phyloP scores from a whole-genome alignment of 2,888 invertebrate species.

The Drosophila paramelanica region DNA sequence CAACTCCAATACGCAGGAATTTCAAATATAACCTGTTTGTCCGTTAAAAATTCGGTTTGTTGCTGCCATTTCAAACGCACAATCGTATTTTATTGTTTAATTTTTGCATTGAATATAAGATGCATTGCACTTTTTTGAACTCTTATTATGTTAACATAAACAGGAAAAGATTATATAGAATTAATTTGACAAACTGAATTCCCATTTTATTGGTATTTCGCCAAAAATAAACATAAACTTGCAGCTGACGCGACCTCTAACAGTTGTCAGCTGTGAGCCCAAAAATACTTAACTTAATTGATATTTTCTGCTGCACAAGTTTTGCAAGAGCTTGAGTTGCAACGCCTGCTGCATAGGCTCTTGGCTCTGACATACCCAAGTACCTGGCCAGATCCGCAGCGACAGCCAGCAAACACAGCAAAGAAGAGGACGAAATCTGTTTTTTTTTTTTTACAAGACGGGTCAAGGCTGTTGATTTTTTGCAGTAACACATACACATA shows the following conservation, averaged over 20 bases:
- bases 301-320: constrained; percentile 43
- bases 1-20: too few species aligned
- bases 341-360: constrained; percentile 28
- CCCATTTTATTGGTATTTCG: not conserved
- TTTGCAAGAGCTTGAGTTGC: constrained; percentile 11
- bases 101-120: too few species aligned
- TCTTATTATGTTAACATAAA: too few species aligned
- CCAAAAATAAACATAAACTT: not conserved
- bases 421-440: not conserved
- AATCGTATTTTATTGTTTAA: too few species aligned
- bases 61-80: too few species aligned
- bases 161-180: too few species aligned
- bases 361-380: constrained; percentile 39
- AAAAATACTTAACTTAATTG: constrained; percentile 54
- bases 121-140: too few species aligned
- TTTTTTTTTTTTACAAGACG: constrained; percentile 22
- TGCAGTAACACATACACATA: constrained; percentile 35
- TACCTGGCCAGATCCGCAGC: constrained; percentile 29
- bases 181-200: too few species aligned
- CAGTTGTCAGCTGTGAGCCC: constrained; percentile 10
- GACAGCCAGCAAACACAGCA: constrained; percentile 1
- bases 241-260: not conserved
- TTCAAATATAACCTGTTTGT: too few species aligned
- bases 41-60: too few species aligned
- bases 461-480: constrained; percentile 63